phyloP scores from a whole-genome alignment of 2,797 vertebrate species.

The Rhyacichthys aspro region DNA sequence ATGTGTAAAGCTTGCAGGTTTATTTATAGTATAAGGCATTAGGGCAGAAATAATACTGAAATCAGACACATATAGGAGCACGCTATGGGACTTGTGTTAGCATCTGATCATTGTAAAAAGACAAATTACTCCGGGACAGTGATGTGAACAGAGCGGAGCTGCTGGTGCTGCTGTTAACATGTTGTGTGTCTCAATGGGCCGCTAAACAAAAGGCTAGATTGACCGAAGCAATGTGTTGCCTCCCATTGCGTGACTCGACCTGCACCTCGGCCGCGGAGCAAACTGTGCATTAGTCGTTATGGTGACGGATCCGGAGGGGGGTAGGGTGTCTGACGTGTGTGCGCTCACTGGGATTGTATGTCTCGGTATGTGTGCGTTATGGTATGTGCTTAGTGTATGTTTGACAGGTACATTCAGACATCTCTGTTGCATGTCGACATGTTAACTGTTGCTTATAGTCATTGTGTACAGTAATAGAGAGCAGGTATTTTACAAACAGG shows the following conservation, averaged over 20 bases:
- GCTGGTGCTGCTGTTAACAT: constrained; percentile 62
- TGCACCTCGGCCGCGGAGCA: constrained; percentile 35
- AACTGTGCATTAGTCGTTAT: constrained; percentile 78
- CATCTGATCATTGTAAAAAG: constrained; percentile 46
- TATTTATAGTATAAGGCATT: constrained; percentile 8
- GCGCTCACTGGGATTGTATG: constrained; percentile 13
- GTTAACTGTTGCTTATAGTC: background rate
- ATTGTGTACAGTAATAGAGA: background rate
- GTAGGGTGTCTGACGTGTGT: too few relatives aligned
- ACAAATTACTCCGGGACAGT: constrained; percentile 31
- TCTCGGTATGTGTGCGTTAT: constrained; percentile 12
- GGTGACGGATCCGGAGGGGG: constrained; percentile 73
- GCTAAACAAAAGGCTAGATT: constrained; percentile 62
- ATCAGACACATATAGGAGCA: background rate
- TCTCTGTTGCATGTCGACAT: background rate
- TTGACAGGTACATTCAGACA: constrained; percentile 9
- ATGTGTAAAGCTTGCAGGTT: too few relatives aligned
- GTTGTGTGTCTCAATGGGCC: constrained; percentile 46
- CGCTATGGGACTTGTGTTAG: constrained; percentile 13
- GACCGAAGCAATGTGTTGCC: constrained; percentile 59
- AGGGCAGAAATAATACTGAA: background rate
- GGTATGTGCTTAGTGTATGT: constrained; percentile 25
- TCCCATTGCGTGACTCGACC: constrained; percentile 69
- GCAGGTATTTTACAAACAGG: too few relatives aligned
- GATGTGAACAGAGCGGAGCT: constrained; percentile 14